Percentiles rank a stretch among this genome's conserved stretches.
Conservation (phyloP, 2,888 invertebrate genomes). For the Ophioninae sp. region DNA sequence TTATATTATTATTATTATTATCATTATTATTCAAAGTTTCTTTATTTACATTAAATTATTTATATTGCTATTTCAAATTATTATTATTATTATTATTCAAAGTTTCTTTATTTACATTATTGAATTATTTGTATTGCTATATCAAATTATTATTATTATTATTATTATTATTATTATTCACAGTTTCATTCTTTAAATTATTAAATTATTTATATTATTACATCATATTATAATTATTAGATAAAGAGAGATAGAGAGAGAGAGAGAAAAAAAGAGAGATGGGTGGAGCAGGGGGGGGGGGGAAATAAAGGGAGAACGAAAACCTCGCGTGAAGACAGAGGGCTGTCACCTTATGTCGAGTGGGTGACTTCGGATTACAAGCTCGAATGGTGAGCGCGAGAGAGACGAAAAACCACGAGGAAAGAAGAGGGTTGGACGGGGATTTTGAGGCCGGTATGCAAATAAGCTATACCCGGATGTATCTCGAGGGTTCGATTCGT, state of each 20-base stretch:
- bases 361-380: constrained; percentile 77
- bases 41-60: no score
- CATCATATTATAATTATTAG: no score
- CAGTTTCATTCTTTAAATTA: no score
- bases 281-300: constrained; percentile 55
- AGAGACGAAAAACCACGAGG: constrained; percentile 34
- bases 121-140: no score
- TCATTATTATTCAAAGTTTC: no score
- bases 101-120: no score
- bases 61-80: no score
- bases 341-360: constrained; percentile 78
- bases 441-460: constrained; percentile 78
- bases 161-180: no score
- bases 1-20: no score
- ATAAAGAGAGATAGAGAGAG: constrained; percentile 59
- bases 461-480: constrained; percentile 79
- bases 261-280: constrained; percentile 38
- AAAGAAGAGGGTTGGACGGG: constrained; percentile 70
- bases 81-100: no score
- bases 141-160: no score
- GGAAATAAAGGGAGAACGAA: constrained; percentile 31
- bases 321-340: constrained; percentile 57
- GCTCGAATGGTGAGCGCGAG: constrained; percentile 26
- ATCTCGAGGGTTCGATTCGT: constrained; percentile 81
- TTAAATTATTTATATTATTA: no score